Evolutionary conservation across 2,797 vertebrate genomes (phyloP), one percentile per base, ranked within the genome.

Genomic region (Myripristis jacobus): DNA sequence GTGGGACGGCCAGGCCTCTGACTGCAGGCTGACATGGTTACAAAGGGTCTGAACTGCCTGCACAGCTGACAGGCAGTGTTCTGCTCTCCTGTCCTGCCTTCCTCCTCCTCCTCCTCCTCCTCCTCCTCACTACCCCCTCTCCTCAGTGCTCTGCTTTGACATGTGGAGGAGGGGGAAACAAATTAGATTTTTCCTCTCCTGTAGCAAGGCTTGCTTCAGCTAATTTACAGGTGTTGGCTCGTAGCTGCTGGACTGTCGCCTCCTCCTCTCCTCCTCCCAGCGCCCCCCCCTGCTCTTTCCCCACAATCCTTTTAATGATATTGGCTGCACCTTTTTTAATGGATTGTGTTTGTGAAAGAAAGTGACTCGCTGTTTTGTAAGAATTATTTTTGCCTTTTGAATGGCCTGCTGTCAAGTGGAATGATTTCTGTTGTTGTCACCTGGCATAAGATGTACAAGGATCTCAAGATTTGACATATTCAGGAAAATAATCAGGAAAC

Each of bases 101-200:
- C 8, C 34, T 10, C 62, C 27, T 29, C 24, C 64, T 12, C 21
- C 16, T 19, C 48, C 27, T 27, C 24, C 22, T 24, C 34, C 46
- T 24, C 69, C 57, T n/a, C 15, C 29, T 29, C 43, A 11, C 54
- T 31, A 10, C 25, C 24, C 46, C 25, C 54, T 7, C n/a, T 8
- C 61, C 16, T 63, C 62, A 4, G 34, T 25, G 60, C 57, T 60
- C 66, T 77, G 77, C 66, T 87, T 75, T 91, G 86, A 87, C 82
- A 82, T 46, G 56, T 82, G 81, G 80, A 36, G 61, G 70, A 75
- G 59, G 41, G 22, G 66, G 73, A 69, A 44, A 53, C 48, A 66
- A 84, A 88, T 87, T 78, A 44, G 43, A 81, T 85, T 73, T 70
- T 47, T 52, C 53, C 25, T 62, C 24, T 25, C 22, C 50, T 21